Percentiles rank a stretch among this genome's conserved stretches.
Conservation (phyloP, 2,888 invertebrate genomes). For the Dryadula phaetusa region DNA sequence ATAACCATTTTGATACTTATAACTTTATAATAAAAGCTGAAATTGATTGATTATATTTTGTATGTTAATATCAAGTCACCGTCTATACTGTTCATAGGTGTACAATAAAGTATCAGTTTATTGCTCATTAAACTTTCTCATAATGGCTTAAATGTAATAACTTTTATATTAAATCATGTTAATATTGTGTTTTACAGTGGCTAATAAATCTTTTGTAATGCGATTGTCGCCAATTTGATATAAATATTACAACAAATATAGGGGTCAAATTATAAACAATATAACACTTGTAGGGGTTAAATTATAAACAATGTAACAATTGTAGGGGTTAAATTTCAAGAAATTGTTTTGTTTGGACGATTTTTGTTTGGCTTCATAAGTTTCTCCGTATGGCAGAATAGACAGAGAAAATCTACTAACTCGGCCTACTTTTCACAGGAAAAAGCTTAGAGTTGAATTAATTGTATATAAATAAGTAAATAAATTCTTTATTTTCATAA, state of each 20-base stretch:
- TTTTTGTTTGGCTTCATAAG: no score
- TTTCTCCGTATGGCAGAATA: no score
- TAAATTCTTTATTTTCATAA: no score
- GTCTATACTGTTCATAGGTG: slow-evolving; percentile 40
- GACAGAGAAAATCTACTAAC: no score
- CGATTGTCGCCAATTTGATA: not conserved
- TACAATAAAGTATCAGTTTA: slow-evolving; percentile 46
- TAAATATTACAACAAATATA: not conserved
- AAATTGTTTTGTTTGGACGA: no score
- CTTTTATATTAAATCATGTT: slow-evolving; percentile 40
- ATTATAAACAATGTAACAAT: no score
- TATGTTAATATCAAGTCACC: slow-evolving; percentile 18
- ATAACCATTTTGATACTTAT: slow-evolving; percentile 21
- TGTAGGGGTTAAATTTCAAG: no score
- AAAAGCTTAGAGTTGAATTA: no score
- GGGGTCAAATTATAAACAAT: no score
- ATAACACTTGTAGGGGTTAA: no score
- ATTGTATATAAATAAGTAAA: no score
- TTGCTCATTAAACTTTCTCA: slow-evolving; percentile 44
- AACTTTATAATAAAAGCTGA: not conserved
- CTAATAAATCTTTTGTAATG: slow-evolving; percentile 16
- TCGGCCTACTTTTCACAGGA: no score
- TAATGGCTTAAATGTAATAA: slow-evolving; percentile 43
- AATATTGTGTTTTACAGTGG: slow-evolving; percentile 36
- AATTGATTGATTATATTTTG: slow-evolving; percentile 22